Evolutionary conservation across 92 coral and sea anemone species (phyloP), one percentile per base, ranked within the genome.

Genomic region (Zoanthus solanderi): DNA sequence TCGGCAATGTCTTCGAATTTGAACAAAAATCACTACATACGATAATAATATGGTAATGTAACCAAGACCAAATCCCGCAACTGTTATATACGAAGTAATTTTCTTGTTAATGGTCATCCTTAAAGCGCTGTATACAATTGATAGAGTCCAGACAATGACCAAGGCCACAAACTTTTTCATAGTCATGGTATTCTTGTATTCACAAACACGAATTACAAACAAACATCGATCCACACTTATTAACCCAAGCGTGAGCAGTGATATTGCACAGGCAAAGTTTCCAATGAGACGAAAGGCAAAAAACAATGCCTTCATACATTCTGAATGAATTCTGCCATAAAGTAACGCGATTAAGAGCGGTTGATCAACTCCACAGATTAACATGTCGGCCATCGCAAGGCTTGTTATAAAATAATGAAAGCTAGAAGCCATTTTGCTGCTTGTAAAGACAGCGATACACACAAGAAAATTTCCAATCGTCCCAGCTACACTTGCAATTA

Each of bases 161-260:
- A 93, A 50, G 52, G 58, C 46, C 34, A 73, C 87, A 71, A 81
- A 85, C 92, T 93, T 96, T 72, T 91, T 76, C 76, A 16, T 47
- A 0, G 99, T 94, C 78, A 95, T 93, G 1, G 91, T 90, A 13
- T 93, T 90, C 61, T 78, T 92, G 87, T 95, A 95, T 57, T 84
- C 85, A 81, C 93, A 84, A 1, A 92, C 90, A 10, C 78, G 86
- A 1, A 81, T 67, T 0, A 92, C 96, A 53, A 92, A 89, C 63
- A 96, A 90, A 73, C 98, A 93, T 31, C 99, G 87, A 80, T 96
- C 99, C 5, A 93, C 34, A 15, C 96, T 95, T 31, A 96, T 96
- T 44, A 89, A 92, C 0, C 89, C 86, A 9, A 95, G 78, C 29
- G 90, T 88, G 72, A 96, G 75, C 4, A 92, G 76, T 7, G 99